Conservation (phyloP, 2,113 vertebrate genomes). For the Sebastes fasciatus region DNA sequence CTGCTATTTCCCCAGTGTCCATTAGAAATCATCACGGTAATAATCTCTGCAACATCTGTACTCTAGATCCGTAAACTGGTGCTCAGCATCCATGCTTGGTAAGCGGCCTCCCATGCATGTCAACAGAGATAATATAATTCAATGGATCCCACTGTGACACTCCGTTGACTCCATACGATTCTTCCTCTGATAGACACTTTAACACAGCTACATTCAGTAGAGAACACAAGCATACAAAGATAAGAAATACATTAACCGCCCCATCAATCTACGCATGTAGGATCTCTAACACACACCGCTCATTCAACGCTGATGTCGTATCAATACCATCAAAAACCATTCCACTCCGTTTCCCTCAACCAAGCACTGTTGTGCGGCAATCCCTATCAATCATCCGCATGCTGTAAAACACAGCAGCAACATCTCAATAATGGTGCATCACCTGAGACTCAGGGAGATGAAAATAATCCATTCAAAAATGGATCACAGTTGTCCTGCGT, state of each 20-base stretch:
- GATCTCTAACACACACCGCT: background rate
- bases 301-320: background rate
- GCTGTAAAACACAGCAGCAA: constrained; percentile 42
- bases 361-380: constrained; percentile 14
- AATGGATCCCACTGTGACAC: constrained; percentile 8
- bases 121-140: constrained; percentile 11
- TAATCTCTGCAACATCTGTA: constrained; percentile 24
- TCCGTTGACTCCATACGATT: background rate
- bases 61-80: constrained; percentile 2
- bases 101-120: background rate
- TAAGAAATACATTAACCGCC: background rate
- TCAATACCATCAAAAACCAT: constrained; percentile 30
- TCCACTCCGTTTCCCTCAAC: background rate
- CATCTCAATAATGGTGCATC: constrained; percentile 67
- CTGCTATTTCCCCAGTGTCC: background rate
- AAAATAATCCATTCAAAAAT: constrained; percentile 58
- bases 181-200: background rate
- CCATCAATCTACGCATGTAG: background rate
- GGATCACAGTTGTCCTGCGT: constrained; percentile 38
- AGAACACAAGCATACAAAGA: constrained; percentile 10
- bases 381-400: constrained; percentile 50
- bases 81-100: background rate
- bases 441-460: constrained; percentile 56
- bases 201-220: background rate
- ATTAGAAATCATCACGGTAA: background rate